Evolutionary conservation across 1,140 invertebrate genomes (phyloP).

Genomic region (Plutomurus gul): DNA sequence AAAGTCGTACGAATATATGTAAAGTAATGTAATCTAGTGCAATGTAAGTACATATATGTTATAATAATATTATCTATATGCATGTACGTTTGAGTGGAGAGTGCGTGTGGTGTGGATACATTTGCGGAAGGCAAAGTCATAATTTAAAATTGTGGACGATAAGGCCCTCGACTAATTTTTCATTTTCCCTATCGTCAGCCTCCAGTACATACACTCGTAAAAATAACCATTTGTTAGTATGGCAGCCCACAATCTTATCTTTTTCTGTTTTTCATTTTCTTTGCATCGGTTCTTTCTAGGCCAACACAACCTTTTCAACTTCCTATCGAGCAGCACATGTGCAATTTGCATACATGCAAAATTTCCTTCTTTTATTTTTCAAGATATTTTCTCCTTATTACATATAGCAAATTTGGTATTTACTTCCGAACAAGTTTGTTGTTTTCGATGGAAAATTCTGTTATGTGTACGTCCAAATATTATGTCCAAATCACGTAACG

Average conservation of each 20-base stretch:
- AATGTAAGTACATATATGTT: too few relatives aligned
- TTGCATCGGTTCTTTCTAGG: background rate
- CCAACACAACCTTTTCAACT: too few relatives aligned
- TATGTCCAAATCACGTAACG: too few relatives aligned
- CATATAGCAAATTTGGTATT: too few relatives aligned
- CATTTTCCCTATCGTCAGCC: slow-evolving; percentile 16
- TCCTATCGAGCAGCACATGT: too few relatives aligned
- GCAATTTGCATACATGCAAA: too few relatives aligned
- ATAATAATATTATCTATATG: too few relatives aligned
- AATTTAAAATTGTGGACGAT: slow-evolving; percentile 1
- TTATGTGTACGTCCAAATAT: too few relatives aligned
- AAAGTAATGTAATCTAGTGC: background rate
- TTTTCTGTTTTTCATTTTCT: background rate
- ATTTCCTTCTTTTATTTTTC: too few relatives aligned
- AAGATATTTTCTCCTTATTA: too few relatives aligned
- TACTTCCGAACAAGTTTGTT: too few relatives aligned
- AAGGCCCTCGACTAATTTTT: slow-evolving; percentile 14
- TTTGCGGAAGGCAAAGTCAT: background rate
- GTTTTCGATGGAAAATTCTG: too few relatives aligned
- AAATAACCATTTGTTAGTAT: slow-evolving; percentile 22
- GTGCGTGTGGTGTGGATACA: background rate
- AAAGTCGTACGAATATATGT: background rate
- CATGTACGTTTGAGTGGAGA: background rate
- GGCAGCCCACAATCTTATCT: slow-evolving; percentile 12
- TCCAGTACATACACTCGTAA: background rate